Base-by-base conservation (phyloP, 2,888 invertebrate genomes). In the Dynastes tityus region DNA sequence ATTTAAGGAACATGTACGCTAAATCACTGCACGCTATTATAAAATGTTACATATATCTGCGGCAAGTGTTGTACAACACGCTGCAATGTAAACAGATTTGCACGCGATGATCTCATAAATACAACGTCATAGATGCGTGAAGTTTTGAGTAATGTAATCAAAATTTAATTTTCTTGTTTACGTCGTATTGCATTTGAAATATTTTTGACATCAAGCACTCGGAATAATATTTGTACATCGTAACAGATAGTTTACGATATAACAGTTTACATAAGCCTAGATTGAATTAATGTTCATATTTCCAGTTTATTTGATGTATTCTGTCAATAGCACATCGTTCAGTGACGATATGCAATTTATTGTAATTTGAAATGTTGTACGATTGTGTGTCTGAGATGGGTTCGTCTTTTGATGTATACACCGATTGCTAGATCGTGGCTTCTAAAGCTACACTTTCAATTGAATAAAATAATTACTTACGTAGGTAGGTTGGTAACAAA, bases 141-240 rank as follows among this genome's bases (percentile, higher is more conserved):
- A 11, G 27, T 32, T 8, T 22, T 58, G 55, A 16, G 22, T 22
- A 58, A 16, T 22, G 22, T 58, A 58, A 58, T 5, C 55, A 58
- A 22, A 58, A 32, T 63, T 61, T 61, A 9, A 61, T 61, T 22
- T 63, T 6, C 27, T 11, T 63, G 63, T 63, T 11, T 63, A 13
- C 9, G 2, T 11, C 6, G 8, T 32, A 27, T 37, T 13, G 29
- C 29, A 32, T 9, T 63, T 32, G 27, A 63, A 63, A 63, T 63
- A 55, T 55, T 8, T 11, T 22, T 6, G n/a, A 63, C 32, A 63
- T 11, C n/a, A 58, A n/a, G 55, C 22, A 22, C 22, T 22, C 2
- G 0, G 22, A 9, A 6, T 58, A 27, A 58, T 58, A 22, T 58
- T 22, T 58, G 16, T 16, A 22, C 16, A 8, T 58, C 16, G 22